Conservation (phyloP, 2,888 invertebrate species). For the Sphaeridia pumilis region DNA sequence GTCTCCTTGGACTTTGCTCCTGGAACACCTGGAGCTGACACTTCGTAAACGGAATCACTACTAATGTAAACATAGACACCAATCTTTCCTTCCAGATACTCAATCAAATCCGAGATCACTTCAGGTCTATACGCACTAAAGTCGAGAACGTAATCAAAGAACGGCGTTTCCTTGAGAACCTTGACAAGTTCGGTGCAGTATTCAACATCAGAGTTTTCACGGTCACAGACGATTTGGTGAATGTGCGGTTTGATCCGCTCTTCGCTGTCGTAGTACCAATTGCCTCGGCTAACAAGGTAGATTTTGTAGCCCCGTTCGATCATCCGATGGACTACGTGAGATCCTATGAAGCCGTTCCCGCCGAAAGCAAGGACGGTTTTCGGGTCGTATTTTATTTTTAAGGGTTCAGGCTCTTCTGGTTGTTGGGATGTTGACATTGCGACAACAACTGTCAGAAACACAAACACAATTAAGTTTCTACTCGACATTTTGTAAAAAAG, state of each 20-base stretch:
- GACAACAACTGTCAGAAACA: too few species aligned
- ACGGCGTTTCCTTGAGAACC: constrained; percentile 23
- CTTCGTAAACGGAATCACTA: constrained; percentile 44
- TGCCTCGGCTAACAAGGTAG: constrained; percentile 41
- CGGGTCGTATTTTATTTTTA: too few species aligned
- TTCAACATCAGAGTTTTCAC: constrained; percentile 37
- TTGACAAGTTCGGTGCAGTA: constrained; percentile 37
- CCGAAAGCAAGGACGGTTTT: constrained; percentile 39
- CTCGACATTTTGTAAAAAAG: too few species aligned
- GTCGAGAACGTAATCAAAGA: constrained; percentile 42
- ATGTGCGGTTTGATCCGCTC: constrained; percentile 35
- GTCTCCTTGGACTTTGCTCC: constrained; percentile 36
- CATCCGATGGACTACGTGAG: constrained; percentile 39
- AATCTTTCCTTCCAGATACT: constrained; percentile 38
- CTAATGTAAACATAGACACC: constrained; percentile 42
- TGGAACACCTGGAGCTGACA: constrained; percentile 36
- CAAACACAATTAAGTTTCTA: too few species aligned
- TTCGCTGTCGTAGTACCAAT: constrained; percentile 42
- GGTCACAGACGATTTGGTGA: constrained; percentile 39
- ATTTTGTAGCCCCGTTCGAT: constrained; percentile 38
- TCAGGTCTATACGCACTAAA: constrained; percentile 41
- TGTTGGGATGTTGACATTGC: too few species aligned
- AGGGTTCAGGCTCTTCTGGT: too few species aligned
- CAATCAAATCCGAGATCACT: constrained; percentile 39
- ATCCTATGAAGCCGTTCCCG: constrained; percentile 44